These are phyloP conservation scores for Palythoa caribaeorum DNA, from an alignment of 92 coral and sea anemone species.

Conservation along the genomic window DNA sequence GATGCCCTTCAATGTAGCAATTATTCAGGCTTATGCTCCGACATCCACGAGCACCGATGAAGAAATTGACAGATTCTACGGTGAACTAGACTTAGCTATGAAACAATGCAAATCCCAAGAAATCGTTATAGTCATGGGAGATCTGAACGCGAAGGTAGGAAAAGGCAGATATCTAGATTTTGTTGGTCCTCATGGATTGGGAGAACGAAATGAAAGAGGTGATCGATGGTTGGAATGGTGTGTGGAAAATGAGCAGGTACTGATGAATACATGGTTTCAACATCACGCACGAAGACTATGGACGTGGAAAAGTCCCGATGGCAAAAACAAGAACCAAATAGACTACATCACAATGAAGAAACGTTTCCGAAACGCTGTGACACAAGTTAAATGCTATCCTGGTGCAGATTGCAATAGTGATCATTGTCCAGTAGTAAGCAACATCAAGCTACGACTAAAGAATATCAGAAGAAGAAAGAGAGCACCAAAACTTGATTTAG, in stretches of 20 bases:
- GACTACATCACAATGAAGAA: not conserved
- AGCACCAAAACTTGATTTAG: not conserved
- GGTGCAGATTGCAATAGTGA: not conserved
- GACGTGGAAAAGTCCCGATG: conserved; percentile 1
- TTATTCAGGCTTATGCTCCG: not conserved
- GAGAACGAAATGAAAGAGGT: not conserved
- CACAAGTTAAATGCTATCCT: not conserved
- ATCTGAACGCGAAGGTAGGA: conserved; percentile 1
- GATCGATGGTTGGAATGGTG: not conserved
- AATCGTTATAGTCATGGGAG: not conserved
- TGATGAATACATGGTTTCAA: conserved; percentile 5
- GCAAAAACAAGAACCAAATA: not conserved
- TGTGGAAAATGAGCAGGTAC: not conserved
- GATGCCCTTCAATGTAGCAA: not conserved
- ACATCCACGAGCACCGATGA: not conserved
- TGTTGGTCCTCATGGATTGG: not conserved
- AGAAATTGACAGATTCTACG: not conserved
- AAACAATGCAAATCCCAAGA: not conserved
- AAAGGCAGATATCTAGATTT: not conserved
- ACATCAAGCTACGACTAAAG: not conserved
- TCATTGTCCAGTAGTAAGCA: not conserved
- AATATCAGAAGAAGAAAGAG: not conserved
- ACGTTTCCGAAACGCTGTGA: not conserved
- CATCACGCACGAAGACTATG: not conserved
- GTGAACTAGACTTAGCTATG: not conserved